These are phyloP conservation scores for Acanthornis magna DNA, from an alignment of 2,797 vertebrate genomes.

Conservation along the genomic window DNA sequence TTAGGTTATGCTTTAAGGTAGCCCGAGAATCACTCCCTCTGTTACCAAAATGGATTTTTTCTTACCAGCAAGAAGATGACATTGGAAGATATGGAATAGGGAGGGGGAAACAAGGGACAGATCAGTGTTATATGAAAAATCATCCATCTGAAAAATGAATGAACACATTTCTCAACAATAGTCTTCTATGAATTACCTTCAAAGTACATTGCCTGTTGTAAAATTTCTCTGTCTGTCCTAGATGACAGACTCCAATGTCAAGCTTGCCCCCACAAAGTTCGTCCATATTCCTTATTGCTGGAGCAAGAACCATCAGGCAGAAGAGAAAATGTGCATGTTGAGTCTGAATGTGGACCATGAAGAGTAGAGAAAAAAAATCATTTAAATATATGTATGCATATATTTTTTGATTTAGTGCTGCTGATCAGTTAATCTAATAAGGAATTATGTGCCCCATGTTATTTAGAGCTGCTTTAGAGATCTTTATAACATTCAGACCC, in stretches of 20 bases:
- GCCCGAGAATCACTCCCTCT: not conserved
- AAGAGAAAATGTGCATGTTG: not conserved
- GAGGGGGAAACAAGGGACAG: not conserved
- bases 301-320: not conserved
- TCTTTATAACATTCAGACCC: not conserved
- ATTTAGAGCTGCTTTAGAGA: not conserved
- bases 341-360: not conserved
- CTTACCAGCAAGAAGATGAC: not conserved
- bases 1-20: not conserved
- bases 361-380: not conserved
- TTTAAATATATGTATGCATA: not conserved
- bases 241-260: not conserved
- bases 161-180: not conserved
- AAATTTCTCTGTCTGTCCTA: slow-evolving; percentile 41
- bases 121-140: not conserved
- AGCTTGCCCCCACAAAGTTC: not conserved
- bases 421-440: not conserved
- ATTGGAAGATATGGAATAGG: not conserved
- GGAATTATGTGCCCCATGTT: not conserved
- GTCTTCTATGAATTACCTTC: not conserved
- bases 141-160: not conserved
- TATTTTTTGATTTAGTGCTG: not conserved
- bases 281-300: not conserved
- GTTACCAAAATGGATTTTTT: not conserved
- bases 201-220: not conserved